Percentiles rank a stretch among this genome's conserved stretches.
Conservation (phyloP, 2,113 vertebrate genomes). For the Cynopterus brachyotis region DNA sequence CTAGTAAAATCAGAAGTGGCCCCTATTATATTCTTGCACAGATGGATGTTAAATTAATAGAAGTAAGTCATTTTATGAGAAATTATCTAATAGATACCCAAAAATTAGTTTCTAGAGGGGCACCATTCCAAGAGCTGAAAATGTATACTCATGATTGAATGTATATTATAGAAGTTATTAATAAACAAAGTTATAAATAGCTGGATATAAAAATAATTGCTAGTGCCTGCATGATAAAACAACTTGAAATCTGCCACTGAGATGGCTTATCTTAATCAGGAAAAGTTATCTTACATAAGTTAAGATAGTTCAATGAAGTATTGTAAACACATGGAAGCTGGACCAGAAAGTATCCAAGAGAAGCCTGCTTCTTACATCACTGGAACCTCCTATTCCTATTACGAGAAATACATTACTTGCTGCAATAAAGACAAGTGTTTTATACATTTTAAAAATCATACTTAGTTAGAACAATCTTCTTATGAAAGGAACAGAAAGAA, state of each 20-base stretch:
- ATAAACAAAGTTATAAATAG: conserved; percentile 28
- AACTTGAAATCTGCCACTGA: neutral
- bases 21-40: neutral
- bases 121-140: neutral
- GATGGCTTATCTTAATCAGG: neutral
- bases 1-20: neutral
- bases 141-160: neutral
- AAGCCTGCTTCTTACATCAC: neutral
- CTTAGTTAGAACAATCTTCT: neutral
- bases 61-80: neutral
- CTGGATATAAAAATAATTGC: conserved; percentile 61
- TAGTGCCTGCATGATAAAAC: neutral
- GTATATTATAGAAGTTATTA: neutral
- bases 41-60: neutral
- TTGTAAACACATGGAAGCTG: neutral
- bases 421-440: neutral
- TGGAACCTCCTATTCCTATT: neutral
- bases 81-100: neutral
- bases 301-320: neutral
- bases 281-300: neutral
- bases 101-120: conserved; percentile 25
- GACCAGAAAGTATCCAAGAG: neutral
- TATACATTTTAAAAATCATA: neutral
- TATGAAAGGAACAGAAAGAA: neutral
- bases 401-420: neutral